These are phyloP conservation scores for Lasioglossum calceatum DNA, from an alignment of 2,888 invertebrate species.

Conservation along the genomic window DNA sequence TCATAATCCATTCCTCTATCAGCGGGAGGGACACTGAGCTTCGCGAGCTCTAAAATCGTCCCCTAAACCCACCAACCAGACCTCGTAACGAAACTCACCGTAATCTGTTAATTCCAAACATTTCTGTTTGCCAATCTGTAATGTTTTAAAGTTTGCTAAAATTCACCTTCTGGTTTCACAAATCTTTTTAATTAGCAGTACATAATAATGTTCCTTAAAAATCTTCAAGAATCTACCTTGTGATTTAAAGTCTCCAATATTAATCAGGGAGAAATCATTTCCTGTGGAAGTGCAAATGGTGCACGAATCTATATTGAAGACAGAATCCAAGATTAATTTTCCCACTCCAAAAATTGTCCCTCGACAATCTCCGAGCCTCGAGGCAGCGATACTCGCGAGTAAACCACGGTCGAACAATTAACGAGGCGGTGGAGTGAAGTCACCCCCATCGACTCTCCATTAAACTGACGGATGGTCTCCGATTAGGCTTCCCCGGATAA, in stretches of 20 bases:
- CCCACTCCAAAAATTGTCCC: too few species aligned
- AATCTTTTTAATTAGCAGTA: background rate
- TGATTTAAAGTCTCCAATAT: background rate
- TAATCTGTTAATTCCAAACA: background rate
- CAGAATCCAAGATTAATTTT: slow-evolving; percentile 7
- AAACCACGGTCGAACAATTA: slow-evolving; percentile 37
- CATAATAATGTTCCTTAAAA: background rate
- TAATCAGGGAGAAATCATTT: background rate
- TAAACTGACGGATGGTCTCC: slow-evolving; percentile 76
- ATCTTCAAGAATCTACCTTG: background rate
- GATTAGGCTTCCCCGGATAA: slow-evolving; percentile 76
- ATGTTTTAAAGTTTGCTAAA: background rate
- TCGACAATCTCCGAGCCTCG: background rate
- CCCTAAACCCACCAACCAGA: background rate
- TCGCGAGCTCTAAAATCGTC: background rate
- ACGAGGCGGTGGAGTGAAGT: slow-evolving; percentile 48
- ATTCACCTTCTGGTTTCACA: background rate
- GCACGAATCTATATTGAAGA: background rate
- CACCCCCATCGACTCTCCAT: slow-evolving; percentile 71
- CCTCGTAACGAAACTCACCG: background rate
- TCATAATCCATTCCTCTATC: background rate
- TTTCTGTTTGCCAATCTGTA: background rate
- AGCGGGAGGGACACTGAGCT: background rate
- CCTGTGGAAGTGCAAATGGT: background rate
- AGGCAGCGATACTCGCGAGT: background rate